Evolutionary conservation across 2,113 vertebrate genomes (phyloP), one percentile per base, ranked within the genome.

Genomic region (Syrrhaptes paradoxus): DNA sequence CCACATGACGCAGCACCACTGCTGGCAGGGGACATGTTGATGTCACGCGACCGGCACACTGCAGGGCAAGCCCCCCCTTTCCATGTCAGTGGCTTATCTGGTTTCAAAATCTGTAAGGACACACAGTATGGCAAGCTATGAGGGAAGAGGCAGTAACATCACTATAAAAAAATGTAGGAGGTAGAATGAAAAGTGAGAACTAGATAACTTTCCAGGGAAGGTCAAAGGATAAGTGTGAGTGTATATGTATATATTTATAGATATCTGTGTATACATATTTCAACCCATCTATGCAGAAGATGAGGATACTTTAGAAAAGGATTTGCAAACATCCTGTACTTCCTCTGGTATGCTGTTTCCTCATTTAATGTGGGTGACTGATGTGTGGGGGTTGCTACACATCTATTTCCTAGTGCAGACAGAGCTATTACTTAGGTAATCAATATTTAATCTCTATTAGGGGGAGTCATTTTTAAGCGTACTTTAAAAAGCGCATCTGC

Each of bases 401-500:
- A 92, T 97, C 86, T 75, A 95, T 95, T 97, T 92, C 84, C 45
- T 72, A 54, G 57, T 3, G 0, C 86, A 96, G 93, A 96, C 90
- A 95, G 92, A 75, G 80, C 83, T 94, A 96, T 96, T 68, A 89
- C 95, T 93, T 90, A 93, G 68, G 49, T 79, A 90, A 96, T 96
- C 92, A 93, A 94, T 96, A 95, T 96, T 97, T 96, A 96, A 96
- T 94, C 75, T 94, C 85, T 92, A 95, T 90, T 96, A 96, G 70
- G 41, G 36, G 68, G 52, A 92, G 79, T 75, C 0, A 96, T 96
- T 96, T 97, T 93, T 71, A 95, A 93, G 66, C 21, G 52, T 90
- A 38, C 62, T 94, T 90, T 94, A 46, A 80, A 88, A 90, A 93
- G 41, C 8, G 1, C n/a, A 32, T 87, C 72, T 92, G 67, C 65